Base-by-base conservation (phyloP, 1,140 invertebrate species). In the Drosophila pectinifera region DNA sequence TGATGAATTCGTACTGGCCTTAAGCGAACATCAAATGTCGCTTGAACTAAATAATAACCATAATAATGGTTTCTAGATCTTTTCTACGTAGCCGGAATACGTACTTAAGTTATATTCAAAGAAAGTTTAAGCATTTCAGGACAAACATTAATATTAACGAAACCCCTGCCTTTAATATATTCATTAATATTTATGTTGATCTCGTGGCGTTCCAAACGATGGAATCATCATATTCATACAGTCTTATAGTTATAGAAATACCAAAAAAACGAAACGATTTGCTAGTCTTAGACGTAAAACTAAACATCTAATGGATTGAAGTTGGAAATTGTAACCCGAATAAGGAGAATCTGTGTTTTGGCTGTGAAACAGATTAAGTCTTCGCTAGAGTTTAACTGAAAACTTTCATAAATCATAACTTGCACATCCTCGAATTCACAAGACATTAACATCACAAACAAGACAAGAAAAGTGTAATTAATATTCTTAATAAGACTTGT, bases 331-430 rank as follows among this genome's bases (percentile, higher is more conserved):
- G 22, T 62, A 74, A 61, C 45, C 63, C 18, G n/a, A 51, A 68
- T 69, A 49, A 41, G 48, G 49, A 49, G 53, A 91, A 91, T 91
- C 90, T 91, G 90, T 91, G 78, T 91, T 91, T 91, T 91, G 90
- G 90, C 90, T 91, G 90, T 91, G 90, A 91, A 91, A 89, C 90
- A 91, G 90, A 91, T 91, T 85, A 80, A 88, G 83, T 86, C 75
- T 88, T 88, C 70, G 70, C 55, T 86, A 88, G 55, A 69, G 28
- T 63, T 81, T 68, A 78, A 56, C 49, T 48, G 20, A 68, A 48
- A 36, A 28, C 18, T 42, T 38, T 41, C 49, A 53, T 53, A 36
- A 22, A 68, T 49, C 22, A 55, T 49, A 42, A 58, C 56, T 63
- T 20, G 31, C 61, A 59, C 43, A 67, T 20, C 14, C 10, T 53